Conservation (phyloP, 2,797 vertebrate genomes). For the Huso huso region DNA sequence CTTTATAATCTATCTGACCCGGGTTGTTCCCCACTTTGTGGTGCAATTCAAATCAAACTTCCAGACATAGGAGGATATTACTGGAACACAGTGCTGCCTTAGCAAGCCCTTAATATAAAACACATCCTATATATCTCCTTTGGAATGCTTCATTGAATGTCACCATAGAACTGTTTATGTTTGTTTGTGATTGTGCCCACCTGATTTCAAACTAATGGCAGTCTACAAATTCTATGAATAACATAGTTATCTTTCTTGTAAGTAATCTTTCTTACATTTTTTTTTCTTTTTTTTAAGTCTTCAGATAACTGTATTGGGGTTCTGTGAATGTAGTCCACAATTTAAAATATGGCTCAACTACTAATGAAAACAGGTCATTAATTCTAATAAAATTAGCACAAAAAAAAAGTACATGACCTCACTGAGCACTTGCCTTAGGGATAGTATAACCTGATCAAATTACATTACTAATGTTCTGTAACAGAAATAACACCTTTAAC, state of each 20-base stretch:
- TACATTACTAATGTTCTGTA: not conserved
- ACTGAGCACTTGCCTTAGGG: not conserved
- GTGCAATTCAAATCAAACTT: no score
- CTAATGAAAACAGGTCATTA: not conserved
- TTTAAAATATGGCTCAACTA: slow-evolving; percentile 5
- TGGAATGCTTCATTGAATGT: not conserved
- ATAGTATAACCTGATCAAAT: slow-evolving; percentile 3
- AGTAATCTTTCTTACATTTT: not conserved
- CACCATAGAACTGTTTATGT: not conserved
- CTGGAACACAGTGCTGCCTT: no score
- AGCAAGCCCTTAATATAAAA: no score
- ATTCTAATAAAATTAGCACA: not conserved
- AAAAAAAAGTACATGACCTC: slow-evolving; percentile 10
- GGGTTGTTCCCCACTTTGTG: no score
- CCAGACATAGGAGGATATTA: no score
- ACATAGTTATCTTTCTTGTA: no score
- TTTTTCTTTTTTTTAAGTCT: not conserved
- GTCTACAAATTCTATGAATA: no score
- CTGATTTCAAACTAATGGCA: no score
- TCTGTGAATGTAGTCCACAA: not conserved
- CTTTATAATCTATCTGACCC: no score
- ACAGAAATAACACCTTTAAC: not conserved
- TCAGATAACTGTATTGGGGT: not conserved
- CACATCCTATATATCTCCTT: no score
- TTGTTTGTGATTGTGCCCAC: not conserved